Conservation (phyloP, 2,797 vertebrate species). For the Chrosomus eos region DNA sequence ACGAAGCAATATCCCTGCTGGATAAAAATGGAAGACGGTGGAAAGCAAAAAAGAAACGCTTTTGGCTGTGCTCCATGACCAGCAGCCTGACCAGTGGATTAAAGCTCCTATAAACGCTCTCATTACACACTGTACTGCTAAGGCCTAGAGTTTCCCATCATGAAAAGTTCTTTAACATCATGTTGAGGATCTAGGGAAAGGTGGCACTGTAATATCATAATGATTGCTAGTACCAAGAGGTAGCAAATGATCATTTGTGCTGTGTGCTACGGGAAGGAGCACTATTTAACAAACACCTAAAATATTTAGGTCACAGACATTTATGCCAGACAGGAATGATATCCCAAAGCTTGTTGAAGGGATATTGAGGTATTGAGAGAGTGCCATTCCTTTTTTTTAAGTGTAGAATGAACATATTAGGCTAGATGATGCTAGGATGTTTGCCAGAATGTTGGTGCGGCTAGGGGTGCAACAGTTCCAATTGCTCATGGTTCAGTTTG, state of each 20-base stretch:
- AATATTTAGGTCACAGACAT: not conserved
- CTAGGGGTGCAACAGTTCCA: too few species aligned
- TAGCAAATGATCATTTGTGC: not conserved
- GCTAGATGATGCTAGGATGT: not conserved
- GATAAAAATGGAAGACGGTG: slow-evolving; percentile 28
- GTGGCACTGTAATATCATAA: not conserved
- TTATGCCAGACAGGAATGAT: not conserved
- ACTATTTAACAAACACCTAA: not conserved
- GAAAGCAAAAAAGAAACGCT: slow-evolving; percentile 29
- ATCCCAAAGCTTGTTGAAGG: not conserved
- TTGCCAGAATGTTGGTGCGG: not conserved
- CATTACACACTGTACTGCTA: not conserved
- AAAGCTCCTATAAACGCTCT: slow-evolving; percentile 2
- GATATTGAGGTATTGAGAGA: not conserved
- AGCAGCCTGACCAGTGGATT: slow-evolving; percentile 15
- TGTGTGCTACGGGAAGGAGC: not conserved
- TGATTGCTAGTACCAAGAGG: not conserved
- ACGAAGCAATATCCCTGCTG: slow-evolving; percentile 45
- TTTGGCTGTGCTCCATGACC: slow-evolving; percentile 35
- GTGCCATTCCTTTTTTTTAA: not conserved
- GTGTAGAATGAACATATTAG: not conserved
- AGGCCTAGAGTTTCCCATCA: not conserved
- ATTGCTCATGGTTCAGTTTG: too few species aligned
- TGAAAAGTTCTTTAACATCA: not conserved
- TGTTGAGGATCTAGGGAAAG: not conserved